These are phyloP conservation scores for Octodonta nipae DNA, from an alignment of 2,888 invertebrate genomes.

Conservation along the genomic window DNA sequence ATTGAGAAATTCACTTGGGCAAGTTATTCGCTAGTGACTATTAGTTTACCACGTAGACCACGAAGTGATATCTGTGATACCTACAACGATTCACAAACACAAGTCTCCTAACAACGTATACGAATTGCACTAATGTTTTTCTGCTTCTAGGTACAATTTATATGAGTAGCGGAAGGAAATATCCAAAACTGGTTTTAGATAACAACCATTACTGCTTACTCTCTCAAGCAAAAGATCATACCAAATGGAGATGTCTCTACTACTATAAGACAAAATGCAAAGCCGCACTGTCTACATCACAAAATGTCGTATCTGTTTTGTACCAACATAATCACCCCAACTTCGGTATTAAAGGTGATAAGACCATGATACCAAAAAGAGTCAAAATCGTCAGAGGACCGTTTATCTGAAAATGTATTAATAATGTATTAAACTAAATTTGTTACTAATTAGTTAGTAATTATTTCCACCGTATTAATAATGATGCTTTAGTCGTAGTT, in stretches of 20 bases:
- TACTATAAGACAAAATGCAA: slow-evolving; percentile 23
- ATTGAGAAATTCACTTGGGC: too few species aligned
- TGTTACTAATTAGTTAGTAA: too few species aligned
- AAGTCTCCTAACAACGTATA: too few species aligned
- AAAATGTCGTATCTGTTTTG: slow-evolving; percentile 16
- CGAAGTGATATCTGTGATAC: too few species aligned
- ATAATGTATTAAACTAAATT: too few species aligned
- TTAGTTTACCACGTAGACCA: too few species aligned
- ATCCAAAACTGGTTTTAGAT: slow-evolving; percentile 18
- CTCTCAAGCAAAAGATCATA: slow-evolving; percentile 16
- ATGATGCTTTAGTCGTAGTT: too few species aligned
- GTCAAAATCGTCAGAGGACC: slow-evolving; percentile 10
- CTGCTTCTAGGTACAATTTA: slow-evolving; percentile 9
- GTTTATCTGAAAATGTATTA: too few species aligned
- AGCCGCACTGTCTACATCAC: slow-evolving; percentile 16
- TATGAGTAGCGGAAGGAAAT: slow-evolving; percentile 12
- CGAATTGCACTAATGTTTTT: too few species aligned
- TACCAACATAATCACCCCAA: slow-evolving; percentile 18
- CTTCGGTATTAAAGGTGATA: slow-evolving; percentile 4
- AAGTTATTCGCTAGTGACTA: too few species aligned
- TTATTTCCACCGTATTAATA: too few species aligned
- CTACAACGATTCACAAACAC: too few species aligned
- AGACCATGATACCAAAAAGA: slow-evolving; percentile 8
- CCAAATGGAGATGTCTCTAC: slow-evolving; percentile 23
- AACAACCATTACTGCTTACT: slow-evolving; percentile 17